Evolutionary conservation across 1,140 invertebrate genomes (phyloP).

Genomic region (Macrostomum lignano): DNA sequence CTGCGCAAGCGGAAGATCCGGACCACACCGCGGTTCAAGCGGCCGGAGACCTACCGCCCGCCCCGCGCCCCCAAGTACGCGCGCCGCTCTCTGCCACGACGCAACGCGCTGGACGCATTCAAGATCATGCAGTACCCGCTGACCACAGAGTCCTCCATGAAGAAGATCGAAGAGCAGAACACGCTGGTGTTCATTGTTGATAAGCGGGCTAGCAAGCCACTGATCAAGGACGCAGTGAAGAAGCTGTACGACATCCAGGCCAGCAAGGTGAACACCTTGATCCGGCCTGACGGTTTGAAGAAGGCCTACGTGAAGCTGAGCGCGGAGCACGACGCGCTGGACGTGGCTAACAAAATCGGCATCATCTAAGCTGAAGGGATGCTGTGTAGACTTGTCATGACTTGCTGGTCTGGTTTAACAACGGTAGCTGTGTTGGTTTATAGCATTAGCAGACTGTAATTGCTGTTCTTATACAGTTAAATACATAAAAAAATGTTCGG

Average conservation of each 20-base stretch:
- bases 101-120: constrained; percentile 1
- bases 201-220: constrained; percentile 77
- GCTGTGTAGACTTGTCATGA: too few relatives aligned
- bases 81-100: neutral
- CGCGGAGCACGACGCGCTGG: constrained; percentile 86
- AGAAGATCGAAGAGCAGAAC: constrained; percentile 99
- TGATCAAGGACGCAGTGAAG: constrained; percentile 67
- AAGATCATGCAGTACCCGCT: constrained; percentile 77
- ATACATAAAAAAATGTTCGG: too few relatives aligned
- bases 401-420: too few relatives aligned
- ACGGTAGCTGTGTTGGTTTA: too few relatives aligned
- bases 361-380: constrained; percentile 6
- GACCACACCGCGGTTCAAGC: constrained; percentile 66
- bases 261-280: constrained; percentile 81
- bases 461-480: too few relatives aligned
- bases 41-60: constrained; percentile 64
- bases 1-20: constrained; percentile 47
- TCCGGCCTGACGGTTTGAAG: constrained; percentile 89
- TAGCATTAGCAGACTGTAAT: too few relatives aligned
- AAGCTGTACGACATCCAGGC: constrained; percentile 94
- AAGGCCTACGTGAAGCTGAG: constrained; percentile 90
- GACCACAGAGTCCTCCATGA: constrained; percentile 98
- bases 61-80: constrained; percentile 73
- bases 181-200: constrained; percentile 94
- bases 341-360: constrained; percentile 67